These are phyloP conservation scores for Cryptocheilus praepositus DNA, from an alignment of 2,888 invertebrate genomes.

Conservation along the genomic window DNA sequence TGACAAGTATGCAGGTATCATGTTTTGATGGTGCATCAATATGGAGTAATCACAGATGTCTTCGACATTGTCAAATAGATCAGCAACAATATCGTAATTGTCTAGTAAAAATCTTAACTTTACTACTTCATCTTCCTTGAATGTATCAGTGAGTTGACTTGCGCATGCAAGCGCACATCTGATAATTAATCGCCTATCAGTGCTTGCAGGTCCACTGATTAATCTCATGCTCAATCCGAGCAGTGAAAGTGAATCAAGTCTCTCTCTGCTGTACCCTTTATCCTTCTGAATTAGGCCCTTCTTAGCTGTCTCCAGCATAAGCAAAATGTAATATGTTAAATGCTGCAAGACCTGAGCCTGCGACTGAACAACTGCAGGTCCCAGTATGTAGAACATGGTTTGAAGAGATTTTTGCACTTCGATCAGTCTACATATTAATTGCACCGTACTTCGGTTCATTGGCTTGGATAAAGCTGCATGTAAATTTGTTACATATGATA, in stretches of 20 bases:
- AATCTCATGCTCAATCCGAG: conserved; percentile 65
- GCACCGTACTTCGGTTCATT: conserved; percentile 85
- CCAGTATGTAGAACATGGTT: conserved; percentile 82
- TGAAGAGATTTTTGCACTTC: conserved; percentile 88
- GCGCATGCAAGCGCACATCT: conserved; percentile 83
- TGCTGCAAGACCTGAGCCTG: conserved; percentile 88
- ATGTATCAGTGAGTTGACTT: conserved; percentile 69
- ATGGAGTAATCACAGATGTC: conserved; percentile 68
- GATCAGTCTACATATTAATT: conserved; percentile 86
- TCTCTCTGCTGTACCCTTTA: conserved; percentile 65
- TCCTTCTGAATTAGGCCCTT: conserved; percentile 67
- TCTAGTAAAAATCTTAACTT: conserved; percentile 78
- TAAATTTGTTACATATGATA: conserved; percentile 82
- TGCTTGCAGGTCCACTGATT: conserved; percentile 76
- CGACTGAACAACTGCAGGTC: conserved; percentile 83
- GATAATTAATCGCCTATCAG: conserved; percentile 80
- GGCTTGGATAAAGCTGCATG: conserved; percentile 84
- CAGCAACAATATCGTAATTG: conserved; percentile 66
- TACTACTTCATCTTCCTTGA: conserved; percentile 73
- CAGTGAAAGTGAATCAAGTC: conserved; percentile 68
- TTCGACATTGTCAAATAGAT: conserved; percentile 58
- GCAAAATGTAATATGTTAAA: conserved; percentile 84
- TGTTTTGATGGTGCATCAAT: conserved; percentile 68
- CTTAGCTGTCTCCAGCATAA: conserved; percentile 81
- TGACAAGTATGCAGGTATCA: conserved; percentile 69